Conservation (phyloP, 1,140 invertebrate genomes). For the Macrosteles quadrilineatus region DNA sequence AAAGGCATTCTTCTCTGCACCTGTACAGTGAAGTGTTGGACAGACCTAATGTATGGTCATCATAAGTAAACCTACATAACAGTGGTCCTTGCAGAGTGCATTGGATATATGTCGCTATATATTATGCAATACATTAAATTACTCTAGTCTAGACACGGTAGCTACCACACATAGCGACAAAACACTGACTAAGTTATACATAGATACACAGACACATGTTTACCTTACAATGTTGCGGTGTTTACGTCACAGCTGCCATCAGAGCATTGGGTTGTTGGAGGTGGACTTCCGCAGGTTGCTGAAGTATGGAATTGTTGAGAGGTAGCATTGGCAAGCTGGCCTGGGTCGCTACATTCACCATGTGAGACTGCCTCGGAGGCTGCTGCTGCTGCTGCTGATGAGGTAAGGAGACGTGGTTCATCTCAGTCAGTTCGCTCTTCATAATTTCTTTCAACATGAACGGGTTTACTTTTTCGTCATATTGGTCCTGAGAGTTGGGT, state of each 20-base stretch:
- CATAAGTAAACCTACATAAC: no score
- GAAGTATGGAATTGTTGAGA: slow-evolving; percentile 1
- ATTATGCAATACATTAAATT: neutral
- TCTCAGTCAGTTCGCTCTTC: slow-evolving; percentile 55
- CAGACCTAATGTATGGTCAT: no score
- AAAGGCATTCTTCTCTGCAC: no score
- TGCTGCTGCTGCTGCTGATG: no score
- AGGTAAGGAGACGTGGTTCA: slow-evolving; percentile 29
- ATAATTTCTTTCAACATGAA: slow-evolving; percentile 50
- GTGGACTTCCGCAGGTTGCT: slow-evolving; percentile 35
- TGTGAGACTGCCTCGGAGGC: slow-evolving; percentile 35
- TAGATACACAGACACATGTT: neutral
- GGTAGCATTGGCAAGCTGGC: slow-evolving; percentile 44
- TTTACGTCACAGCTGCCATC: slow-evolving; percentile 45
- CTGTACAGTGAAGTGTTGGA: no score
- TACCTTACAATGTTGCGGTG: slow-evolving; percentile 17
- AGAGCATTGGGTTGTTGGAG: slow-evolving; percentile 43
- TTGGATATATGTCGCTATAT: no score
- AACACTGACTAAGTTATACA: neutral
- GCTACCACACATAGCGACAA: neutral
- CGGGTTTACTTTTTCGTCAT: slow-evolving; percentile 71
- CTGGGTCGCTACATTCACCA: slow-evolving; percentile 45
- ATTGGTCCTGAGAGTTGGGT: slow-evolving; percentile 49
- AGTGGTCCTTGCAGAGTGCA: neutral
- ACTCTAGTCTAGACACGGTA: neutral